Evolutionary conservation across 2,888 invertebrate species (phyloP).

Genomic region (Ectemnius lituratus): DNA sequence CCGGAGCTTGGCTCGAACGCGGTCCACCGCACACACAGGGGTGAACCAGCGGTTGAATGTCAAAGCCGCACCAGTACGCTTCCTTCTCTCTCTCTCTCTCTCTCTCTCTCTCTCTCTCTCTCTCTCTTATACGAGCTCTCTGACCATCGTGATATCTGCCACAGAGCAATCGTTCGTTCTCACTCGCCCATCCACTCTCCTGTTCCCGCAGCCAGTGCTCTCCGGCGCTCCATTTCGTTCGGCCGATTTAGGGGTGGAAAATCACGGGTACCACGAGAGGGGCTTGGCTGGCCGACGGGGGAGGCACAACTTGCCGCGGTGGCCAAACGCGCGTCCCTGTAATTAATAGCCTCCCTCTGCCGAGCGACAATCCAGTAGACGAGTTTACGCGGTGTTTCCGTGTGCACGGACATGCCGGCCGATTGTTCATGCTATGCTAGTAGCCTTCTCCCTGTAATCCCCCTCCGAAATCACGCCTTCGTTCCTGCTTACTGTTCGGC

Average conservation of each 20-base stretch:
- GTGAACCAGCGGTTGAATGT: conserved; percentile 60
- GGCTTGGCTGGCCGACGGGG: conserved; percentile 31
- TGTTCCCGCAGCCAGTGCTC: background rate
- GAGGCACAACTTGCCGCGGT: conserved; percentile 60
- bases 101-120: conserved; percentile 28
- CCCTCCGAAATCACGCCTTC: background rate
- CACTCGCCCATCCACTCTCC: background rate
- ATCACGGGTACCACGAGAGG: conserved; percentile 52
- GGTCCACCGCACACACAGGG: too few relatives aligned
- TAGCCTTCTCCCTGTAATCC: conserved; percentile 27
- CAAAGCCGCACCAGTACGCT: conserved; percentile 58
- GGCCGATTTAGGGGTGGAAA: conserved; percentile 53
- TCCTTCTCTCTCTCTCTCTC: conserved; percentile 24
- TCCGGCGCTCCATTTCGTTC: background rate
- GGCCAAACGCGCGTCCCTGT: conserved; percentile 61
- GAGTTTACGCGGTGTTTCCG: conserved; percentile 55
- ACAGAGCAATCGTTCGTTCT: conserved; percentile 11
- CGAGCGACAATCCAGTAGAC: conserved; percentile 42
- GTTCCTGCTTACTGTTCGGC: background rate
- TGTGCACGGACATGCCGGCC: conserved; percentile 42
- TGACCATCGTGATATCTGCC: conserved; percentile 1
- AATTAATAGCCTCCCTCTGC: conserved; percentile 68
- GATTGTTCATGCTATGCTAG: conserved; percentile 43
- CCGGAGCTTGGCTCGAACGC: conserved; percentile 17
- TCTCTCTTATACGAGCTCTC: background rate